Percentiles rank a stretch among this genome's conserved stretches.
Conservation (phyloP, 2,113 vertebrate species). For the Oreochromis spilurus region DNA sequence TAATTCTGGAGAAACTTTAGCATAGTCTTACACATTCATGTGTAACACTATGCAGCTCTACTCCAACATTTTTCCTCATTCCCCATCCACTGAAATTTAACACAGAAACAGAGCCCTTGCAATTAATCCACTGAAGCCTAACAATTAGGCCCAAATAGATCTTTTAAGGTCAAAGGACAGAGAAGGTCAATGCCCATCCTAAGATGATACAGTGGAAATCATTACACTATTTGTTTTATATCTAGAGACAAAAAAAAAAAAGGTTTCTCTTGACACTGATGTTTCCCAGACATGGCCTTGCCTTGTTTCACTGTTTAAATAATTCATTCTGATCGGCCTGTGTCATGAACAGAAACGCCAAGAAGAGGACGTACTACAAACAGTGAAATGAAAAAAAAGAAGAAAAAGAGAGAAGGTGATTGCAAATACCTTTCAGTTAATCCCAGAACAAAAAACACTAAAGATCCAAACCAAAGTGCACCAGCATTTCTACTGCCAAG, state of each 20-base stretch:
- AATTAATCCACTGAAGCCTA: conserved; percentile 6
- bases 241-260: background rate
- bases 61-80: background rate
- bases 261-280: background rate
- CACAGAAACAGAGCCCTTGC: conserved; percentile 5
- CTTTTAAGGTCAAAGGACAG: conserved; percentile 15
- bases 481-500: background rate
- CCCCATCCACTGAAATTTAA: background rate
- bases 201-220: background rate
- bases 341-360: background rate
- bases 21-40: background rate
- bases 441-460: background rate
- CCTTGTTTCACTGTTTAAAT: background rate
- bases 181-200: background rate
- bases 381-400: background rate
- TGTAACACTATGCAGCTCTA: background rate
- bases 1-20: background rate
- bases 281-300: background rate
- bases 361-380: background rate
- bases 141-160: conserved; percentile 13
- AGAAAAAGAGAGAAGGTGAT: background rate
- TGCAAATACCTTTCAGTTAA: background rate
- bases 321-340: background rate
- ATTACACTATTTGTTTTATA: background rate
- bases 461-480: background rate